phyloP scores from a whole-genome alignment of 2,888 invertebrate genomes.

The Habrosyne pyritoides region DNA sequence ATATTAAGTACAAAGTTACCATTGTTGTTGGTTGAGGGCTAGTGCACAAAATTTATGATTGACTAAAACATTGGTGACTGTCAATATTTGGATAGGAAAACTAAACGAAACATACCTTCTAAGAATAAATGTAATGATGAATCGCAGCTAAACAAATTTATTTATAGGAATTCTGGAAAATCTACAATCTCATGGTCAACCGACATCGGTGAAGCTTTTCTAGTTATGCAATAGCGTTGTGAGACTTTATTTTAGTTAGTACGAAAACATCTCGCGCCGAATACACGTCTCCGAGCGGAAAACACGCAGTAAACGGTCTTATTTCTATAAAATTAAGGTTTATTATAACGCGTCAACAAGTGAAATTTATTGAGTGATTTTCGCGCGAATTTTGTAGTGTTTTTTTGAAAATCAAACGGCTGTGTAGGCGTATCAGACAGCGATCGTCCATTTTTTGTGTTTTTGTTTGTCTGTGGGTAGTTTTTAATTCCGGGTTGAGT shows the following conservation, averaged over 20 bases:
- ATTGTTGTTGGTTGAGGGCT: too few relatives aligned
- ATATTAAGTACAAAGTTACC: too few relatives aligned
- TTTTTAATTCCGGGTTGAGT: constrained; percentile 46
- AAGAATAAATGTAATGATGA: background rate
- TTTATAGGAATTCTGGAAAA: constrained; percentile 36
- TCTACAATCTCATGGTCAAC: constrained; percentile 33
- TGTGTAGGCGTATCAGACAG: background rate
- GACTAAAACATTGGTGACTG: background rate
- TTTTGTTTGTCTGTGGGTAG: constrained; percentile 51
- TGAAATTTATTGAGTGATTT: constrained; percentile 15
- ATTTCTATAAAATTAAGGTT: constrained; percentile 19
- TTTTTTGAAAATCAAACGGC: constrained; percentile 7
- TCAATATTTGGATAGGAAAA: background rate
- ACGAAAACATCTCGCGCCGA: constrained; percentile 56
- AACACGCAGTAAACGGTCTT: constrained; percentile 35
- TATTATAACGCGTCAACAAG: constrained; percentile 14
- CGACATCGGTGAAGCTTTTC: constrained; percentile 68
- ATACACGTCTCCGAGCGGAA: constrained; percentile 43
- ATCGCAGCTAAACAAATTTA: constrained; percentile 7
- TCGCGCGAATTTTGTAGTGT: constrained; percentile 13
- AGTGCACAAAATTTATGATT: background rate
- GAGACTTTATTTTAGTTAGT: constrained; percentile 78
- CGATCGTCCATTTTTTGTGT: constrained; percentile 36
- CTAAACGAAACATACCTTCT: background rate
- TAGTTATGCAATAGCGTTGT: constrained; percentile 75